Evolutionary conservation across 2,113 vertebrate genomes (phyloP).

Genomic region (Ranitomeya variabilis): DNA sequence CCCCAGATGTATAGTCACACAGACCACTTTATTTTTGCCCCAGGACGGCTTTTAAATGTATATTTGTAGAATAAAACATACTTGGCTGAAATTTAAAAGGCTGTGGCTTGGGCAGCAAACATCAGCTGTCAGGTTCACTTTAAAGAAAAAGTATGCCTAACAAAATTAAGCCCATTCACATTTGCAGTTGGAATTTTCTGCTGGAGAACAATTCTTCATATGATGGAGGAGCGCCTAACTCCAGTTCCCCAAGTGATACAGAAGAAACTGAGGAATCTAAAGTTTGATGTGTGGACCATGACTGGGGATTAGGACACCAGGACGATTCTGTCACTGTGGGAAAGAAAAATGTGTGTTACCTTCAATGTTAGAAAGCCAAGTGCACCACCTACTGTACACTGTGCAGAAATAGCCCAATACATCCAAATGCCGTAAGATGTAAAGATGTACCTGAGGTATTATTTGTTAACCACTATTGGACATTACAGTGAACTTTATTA

Average conservation of each 20-base stretch:
- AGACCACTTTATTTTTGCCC: no score
- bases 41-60: no score
- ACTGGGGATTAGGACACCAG: neutral
- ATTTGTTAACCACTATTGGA: neutral
- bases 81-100: no score
- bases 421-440: no score
- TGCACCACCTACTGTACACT: neutral
- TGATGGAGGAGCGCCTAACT: constrained; percentile 66
- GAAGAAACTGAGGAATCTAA: constrained; percentile 2
- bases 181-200: neutral
- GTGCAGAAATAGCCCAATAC: neutral
- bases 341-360: constrained; percentile 49
- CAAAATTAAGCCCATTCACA: neutral
- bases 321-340: constrained; percentile 62
- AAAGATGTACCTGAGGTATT: neutral
- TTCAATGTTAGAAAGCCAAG: neutral
- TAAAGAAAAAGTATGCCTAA: neutral
- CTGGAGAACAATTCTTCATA: constrained; percentile 70
- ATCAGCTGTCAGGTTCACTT: neutral
- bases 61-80: no score
- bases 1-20: no score
- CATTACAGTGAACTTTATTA: neutral
- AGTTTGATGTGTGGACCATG: constrained; percentile 40
- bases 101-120: no score
- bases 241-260: neutral